A percentile compares a stretch with the other conserved stretches of the same genome.
Conservation (phyloP, 2,113 vertebrate species). For the Chaetodon trifascialis region DNA sequence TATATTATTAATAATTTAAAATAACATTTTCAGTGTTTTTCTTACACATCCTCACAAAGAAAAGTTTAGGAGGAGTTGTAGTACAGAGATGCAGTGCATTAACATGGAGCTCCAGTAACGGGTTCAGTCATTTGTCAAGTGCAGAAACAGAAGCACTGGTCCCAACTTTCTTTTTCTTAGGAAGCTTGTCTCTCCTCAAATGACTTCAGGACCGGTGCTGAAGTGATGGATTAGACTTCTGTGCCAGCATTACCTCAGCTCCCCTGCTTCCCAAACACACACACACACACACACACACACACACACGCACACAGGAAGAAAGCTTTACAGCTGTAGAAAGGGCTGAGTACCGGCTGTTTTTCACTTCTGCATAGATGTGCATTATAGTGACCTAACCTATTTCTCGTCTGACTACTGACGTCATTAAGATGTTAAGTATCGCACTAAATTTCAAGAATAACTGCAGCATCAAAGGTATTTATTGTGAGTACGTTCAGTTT, state of each 20-base stretch:
- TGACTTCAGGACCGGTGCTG: slow-evolving; percentile 58
- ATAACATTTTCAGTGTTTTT: neutral
- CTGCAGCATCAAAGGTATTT: slow-evolving; percentile 18
- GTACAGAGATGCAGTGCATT: neutral
- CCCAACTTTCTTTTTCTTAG: slow-evolving; percentile 30
- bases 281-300: slow-evolving; percentile 11
- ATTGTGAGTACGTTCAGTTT: slow-evolving; percentile 16
- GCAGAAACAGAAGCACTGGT: slow-evolving; percentile 15
- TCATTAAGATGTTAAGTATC: slow-evolving; percentile 46
- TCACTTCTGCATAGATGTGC: slow-evolving; percentile 34
- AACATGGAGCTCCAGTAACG: neutral
- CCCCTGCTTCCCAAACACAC: slow-evolving; percentile 60
- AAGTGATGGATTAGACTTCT: slow-evolving; percentile 68
- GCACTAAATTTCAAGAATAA: slow-evolving; percentile 40
- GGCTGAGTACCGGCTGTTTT: slow-evolving; percentile 29
- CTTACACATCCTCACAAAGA: neutral
- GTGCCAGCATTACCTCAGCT: slow-evolving; percentile 77
- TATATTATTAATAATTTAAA: neutral
- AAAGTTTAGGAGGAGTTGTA: neutral
- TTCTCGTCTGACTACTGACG: slow-evolving; percentile 36
- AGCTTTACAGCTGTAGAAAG: slow-evolving; percentile 54
- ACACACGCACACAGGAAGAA: slow-evolving; percentile 15
- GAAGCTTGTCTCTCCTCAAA: slow-evolving; percentile 55
- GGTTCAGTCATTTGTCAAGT: slow-evolving; percentile 13
- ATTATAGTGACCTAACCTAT: slow-evolving; percentile 37